These are phyloP conservation scores for Apodemia zela DNA, from an alignment of 2,888 invertebrate genomes.

Conservation along the genomic window DNA sequence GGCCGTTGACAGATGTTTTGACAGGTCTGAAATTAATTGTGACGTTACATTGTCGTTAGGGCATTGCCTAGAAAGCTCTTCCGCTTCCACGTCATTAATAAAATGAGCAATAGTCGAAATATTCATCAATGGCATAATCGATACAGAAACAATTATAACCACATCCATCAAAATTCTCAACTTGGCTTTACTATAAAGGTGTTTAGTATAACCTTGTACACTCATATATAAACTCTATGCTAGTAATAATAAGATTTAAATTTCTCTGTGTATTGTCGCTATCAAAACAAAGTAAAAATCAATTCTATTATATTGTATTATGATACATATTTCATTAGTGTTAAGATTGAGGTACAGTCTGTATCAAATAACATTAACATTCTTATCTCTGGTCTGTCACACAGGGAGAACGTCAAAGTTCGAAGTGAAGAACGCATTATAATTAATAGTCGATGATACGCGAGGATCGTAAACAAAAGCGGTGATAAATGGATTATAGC, in stretches of 20 bases:
- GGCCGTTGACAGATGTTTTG: slow-evolving; percentile 73
- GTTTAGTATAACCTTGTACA: slow-evolving; percentile 42
- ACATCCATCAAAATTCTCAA: slow-evolving; percentile 78
- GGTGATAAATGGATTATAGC: slow-evolving; percentile 77
- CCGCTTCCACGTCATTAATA: slow-evolving; percentile 78
- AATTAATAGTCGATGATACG: slow-evolving; percentile 79
- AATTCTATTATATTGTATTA: slow-evolving; percentile 35
- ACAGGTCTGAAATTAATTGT: slow-evolving; percentile 76
- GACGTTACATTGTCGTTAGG: slow-evolving; percentile 71
- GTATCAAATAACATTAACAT: slow-evolving; percentile 76
- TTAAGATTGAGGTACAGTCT: slow-evolving; percentile 44
- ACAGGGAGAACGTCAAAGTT: slow-evolving; percentile 78
- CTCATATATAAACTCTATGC: slow-evolving; percentile 44
- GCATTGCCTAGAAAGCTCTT: slow-evolving; percentile 62
- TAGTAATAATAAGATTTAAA: slow-evolving; percentile 46
- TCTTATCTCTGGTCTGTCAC: slow-evolving; percentile 79
- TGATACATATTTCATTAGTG: slow-evolving; percentile 41
- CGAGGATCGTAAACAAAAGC: slow-evolving; percentile 78
- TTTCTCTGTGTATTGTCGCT: slow-evolving; percentile 27
- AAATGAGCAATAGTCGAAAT: slow-evolving; percentile 79
- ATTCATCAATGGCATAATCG: slow-evolving; percentile 81
- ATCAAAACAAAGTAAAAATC: slow-evolving; percentile 25
- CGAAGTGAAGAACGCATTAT: slow-evolving; percentile 77
- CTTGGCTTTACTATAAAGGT: slow-evolving; percentile 51
- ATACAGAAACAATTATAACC: slow-evolving; percentile 80